Percentiles rank a stretch among this genome's conserved stretches.
Conservation (phyloP, 2,888 invertebrate species). For the Archaeoteleia sp. region DNA sequence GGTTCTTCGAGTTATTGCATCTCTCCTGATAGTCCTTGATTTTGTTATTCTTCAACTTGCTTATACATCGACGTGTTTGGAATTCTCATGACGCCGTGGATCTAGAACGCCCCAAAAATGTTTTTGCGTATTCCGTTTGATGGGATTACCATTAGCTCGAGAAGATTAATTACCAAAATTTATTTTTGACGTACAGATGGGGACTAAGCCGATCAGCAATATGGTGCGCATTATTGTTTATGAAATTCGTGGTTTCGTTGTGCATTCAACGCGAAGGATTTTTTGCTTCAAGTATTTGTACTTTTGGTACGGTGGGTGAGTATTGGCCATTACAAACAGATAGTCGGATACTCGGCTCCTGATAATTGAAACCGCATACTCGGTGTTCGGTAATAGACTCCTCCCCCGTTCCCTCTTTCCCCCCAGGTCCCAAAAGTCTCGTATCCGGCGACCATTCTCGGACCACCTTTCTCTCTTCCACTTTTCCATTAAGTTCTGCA, state of each 20-base stretch:
- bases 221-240: too few relatives aligned
- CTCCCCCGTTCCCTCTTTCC: conserved; percentile 16
- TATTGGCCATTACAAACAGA: conserved; percentile 48
- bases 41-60: conserved; percentile 46
- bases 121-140: background rate
- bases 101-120: background rate
- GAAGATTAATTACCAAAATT: too few relatives aligned
- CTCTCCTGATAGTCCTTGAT: conserved; percentile 41
- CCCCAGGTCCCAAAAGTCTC: conserved; percentile 8
- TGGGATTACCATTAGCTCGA: too few relatives aligned
- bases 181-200: too few relatives aligned
- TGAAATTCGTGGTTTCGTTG: too few relatives aligned
- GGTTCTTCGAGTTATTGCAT: conserved; percentile 50
- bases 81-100: conserved; percentile 10
- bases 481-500: conserved; percentile 60
- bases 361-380: conserved; percentile 52
- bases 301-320: conserved; percentile 14
- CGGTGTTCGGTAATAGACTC: conserved; percentile 45
- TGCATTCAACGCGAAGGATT: too few relatives aligned
- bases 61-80: conserved; percentile 31
- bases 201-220: too few relatives aligned
- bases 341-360: conserved; percentile 35
- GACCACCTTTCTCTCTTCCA: conserved; percentile 50
- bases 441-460: background rate
- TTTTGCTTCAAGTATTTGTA: too few relatives aligned